phyloP scores from a whole-genome alignment of 2,888 invertebrate species.

The Onchidella celtica region DNA sequence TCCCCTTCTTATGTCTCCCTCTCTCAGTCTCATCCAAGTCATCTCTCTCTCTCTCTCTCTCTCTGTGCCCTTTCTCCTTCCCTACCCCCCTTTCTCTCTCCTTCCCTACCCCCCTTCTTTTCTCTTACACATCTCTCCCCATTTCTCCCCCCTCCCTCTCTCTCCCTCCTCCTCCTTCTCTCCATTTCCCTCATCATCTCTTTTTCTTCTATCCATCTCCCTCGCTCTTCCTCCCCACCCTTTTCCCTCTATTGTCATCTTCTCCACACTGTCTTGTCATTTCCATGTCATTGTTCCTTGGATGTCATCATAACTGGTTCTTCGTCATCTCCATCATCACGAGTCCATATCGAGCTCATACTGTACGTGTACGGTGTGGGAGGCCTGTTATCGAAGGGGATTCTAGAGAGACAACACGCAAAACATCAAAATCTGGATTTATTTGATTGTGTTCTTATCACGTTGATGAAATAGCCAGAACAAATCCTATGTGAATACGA shows the following conservation, averaged over 20 bases:
- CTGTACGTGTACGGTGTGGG: too few species aligned
- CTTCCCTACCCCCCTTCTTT: conserved; percentile 28
- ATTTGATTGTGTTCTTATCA: too few species aligned
- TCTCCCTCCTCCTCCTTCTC: conserved; percentile 10
- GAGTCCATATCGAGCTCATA: too few species aligned
- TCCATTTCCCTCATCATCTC: not conserved
- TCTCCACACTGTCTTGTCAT: not conserved
- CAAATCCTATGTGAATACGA: too few species aligned
- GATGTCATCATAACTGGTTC: too few species aligned
- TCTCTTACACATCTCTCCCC: not conserved
- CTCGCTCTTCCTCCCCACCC: not conserved
- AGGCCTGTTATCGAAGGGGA: too few species aligned
- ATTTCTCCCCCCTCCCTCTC: conserved; percentile 21
- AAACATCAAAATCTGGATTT: too few species aligned
- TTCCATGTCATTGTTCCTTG: not conserved
- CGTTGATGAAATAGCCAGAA: too few species aligned
- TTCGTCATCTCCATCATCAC: too few species aligned
- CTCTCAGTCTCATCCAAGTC: not conserved
- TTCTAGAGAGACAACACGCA: too few species aligned
- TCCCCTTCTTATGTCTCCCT: not conserved
- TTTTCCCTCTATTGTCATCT: not conserved
- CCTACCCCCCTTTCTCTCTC: conserved; percentile 16
- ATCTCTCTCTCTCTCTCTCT: not conserved
- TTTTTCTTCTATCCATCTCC: not conserved
- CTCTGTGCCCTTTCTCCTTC: not conserved